Evolutionary conservation across 1,140 invertebrate genomes (phyloP), one percentile per base, ranked within the genome.

Genomic region (Linepithema humile): DNA sequence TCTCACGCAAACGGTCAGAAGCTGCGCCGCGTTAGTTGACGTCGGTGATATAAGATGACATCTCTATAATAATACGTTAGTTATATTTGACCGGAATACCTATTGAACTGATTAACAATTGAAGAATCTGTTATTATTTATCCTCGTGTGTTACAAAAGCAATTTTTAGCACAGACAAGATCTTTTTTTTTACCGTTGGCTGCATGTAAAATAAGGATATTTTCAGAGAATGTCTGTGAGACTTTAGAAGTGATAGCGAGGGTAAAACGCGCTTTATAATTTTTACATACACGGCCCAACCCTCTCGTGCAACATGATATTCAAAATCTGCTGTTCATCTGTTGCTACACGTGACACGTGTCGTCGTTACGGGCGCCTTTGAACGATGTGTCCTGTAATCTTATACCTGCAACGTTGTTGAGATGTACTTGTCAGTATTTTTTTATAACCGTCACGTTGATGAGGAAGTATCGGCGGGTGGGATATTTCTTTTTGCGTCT

Each of bases 331-430:
- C 57, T 55, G 62, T 59, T 85, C 87, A 88, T 85, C 69, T 88
- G 86, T 84, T 26, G 48, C 32, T 67, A 88, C 82, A 82, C 69
- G 29, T 85, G 86, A 75, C 82, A 26, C 50, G 74, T 74, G 70
- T 86, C 67, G 65, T 80, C 60, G 69, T 87, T 87, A 88, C 82
- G 29, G 2, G 6, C 38, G 10, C 62, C 29, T 83, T 86, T 87
- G 86, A 87, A 85, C 72, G 87, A 88, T 74, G 87, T 70, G 87
- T 88, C 87, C 83, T 88, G 87, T 88, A 88, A 88, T 88, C 78
- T 85, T 85, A 88, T 53, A 50, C 86, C 77, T 6, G 45, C 35
- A 70, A 50, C 83, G 50, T 70, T 65, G 55, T 32, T 55, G 69
- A 74, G 74, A 55, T 67, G 43, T 57, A 72, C 55, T 32, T 48